These are phyloP conservation scores for Heliconius ethilla DNA, from an alignment of 2,888 invertebrate species.

Conservation along the genomic window DNA sequence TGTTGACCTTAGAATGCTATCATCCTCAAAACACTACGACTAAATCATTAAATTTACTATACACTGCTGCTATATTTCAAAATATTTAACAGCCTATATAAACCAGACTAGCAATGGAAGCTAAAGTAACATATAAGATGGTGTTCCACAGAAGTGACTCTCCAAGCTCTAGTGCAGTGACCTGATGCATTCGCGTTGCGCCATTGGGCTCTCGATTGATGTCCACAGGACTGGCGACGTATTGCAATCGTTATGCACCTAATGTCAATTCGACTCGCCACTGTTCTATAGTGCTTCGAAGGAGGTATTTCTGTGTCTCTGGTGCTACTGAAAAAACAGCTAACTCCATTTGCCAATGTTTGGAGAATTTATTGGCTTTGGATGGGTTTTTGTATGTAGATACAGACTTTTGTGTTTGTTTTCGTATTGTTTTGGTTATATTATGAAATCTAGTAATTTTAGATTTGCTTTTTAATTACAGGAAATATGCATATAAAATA, in stretches of 20 bases:
- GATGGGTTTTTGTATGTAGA: neutral
- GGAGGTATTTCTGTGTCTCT: slow-evolving; percentile 58
- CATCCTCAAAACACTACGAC: slow-evolving; percentile 35
- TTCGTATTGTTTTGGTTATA: neutral
- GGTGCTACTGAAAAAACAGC: slow-evolving; percentile 36
- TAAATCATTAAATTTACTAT: slow-evolving; percentile 14
- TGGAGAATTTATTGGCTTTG: slow-evolving; percentile 28
- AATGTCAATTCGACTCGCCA: slow-evolving; percentile 74
- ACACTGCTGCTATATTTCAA: slow-evolving; percentile 36
- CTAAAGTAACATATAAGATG: slow-evolving; percentile 18
- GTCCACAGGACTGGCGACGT: slow-evolving; percentile 67
- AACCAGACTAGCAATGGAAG: slow-evolving; percentile 39
- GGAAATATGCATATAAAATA: too few species aligned
- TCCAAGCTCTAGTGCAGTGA: slow-evolving; percentile 52
- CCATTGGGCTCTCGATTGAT: slow-evolving; percentile 74
- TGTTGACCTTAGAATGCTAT: slow-evolving; percentile 54
- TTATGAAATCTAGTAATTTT: too few species aligned
- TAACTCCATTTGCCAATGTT: slow-evolving; percentile 34
- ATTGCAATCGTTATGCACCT: slow-evolving; percentile 78
- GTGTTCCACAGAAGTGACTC: slow-evolving; percentile 41
- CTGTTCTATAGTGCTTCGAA: slow-evolving; percentile 63
- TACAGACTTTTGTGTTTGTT: neutral
- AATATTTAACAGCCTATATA: neutral
- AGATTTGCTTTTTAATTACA: too few species aligned
- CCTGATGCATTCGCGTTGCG: slow-evolving; percentile 74